Percentiles rank a stretch among this genome's conserved stretches.
These are phyloP conservation scores for Trachymyrmex septentrionalis DNA, from an alignment of 1,140 invertebrate genomes.

Conservation along the genomic window DNA sequence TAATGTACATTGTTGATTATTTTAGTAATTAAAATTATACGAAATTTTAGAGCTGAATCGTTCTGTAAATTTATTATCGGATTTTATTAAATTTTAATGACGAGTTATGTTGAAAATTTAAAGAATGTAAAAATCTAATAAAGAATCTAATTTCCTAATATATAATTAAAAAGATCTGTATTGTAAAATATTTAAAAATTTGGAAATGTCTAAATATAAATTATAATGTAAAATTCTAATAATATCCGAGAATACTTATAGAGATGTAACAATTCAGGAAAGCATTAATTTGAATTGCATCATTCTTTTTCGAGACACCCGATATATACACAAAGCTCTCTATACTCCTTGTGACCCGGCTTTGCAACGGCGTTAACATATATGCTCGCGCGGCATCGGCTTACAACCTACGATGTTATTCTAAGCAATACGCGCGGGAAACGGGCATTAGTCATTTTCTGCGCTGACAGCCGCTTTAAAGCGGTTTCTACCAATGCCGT, in stretches of 20 bases:
- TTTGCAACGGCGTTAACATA: slow-evolving; percentile 50
- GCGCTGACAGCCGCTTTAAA: slow-evolving; percentile 74
- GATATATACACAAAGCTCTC: slow-evolving; percentile 15
- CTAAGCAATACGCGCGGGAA: slow-evolving; percentile 70
- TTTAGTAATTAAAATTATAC: slow-evolving; percentile 40
- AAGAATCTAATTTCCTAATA: not conserved
- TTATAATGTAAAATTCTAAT: not conserved
- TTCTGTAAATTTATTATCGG: slow-evolving; percentile 15
- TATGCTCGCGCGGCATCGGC: slow-evolving; percentile 53
- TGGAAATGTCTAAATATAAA: not conserved
- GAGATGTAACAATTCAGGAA: not conserved
- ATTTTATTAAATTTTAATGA: not conserved
- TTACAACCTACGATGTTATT: slow-evolving; percentile 71
- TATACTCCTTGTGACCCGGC: slow-evolving; percentile 24
- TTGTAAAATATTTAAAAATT: not conserved
- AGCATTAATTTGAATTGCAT: too few species aligned
- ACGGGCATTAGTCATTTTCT: slow-evolving; percentile 76
- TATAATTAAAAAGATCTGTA: not conserved
- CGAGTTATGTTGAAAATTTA: not conserved
- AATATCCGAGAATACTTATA: not conserved
- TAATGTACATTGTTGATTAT: not conserved
- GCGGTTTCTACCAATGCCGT: slow-evolving; percentile 69
- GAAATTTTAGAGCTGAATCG: not conserved
- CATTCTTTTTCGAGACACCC: not conserved
- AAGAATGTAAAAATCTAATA: not conserved